These are phyloP conservation scores for Caenorhabditis becei DNA, from an alignment of 2,888 invertebrate species.

Conservation along the genomic window DNA sequence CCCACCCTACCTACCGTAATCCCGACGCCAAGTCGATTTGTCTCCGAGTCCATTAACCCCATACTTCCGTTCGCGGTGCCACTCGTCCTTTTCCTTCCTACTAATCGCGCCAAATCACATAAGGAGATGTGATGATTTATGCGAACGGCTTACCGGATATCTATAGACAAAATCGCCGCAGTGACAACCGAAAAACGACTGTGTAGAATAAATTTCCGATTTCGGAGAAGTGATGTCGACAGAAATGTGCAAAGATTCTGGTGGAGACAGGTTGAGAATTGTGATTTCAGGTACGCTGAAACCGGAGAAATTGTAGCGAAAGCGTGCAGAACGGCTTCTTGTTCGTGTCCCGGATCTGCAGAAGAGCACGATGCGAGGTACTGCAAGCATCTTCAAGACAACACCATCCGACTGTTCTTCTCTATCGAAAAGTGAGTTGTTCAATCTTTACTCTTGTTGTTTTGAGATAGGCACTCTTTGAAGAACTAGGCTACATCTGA, in stretches of 20 bases:
- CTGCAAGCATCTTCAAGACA: conserved; percentile 62
- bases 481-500: too few relatives aligned
- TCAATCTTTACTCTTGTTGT: too few relatives aligned
- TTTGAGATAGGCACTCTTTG: too few relatives aligned
- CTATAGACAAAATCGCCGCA: conserved; percentile 40
- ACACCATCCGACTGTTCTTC: conserved; percentile 50
- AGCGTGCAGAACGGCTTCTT: conserved; percentile 76
- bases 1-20: conserved; percentile 3
- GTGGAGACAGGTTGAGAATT: not conserved
- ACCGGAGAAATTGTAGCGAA: conserved; percentile 74
- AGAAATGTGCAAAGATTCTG: not conserved
- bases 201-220: conserved; percentile 24
- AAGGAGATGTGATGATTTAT: conserved; percentile 41
- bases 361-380: conserved; percentile 69
- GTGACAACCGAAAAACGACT: conserved; percentile 15
- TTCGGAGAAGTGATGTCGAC: not conserved
- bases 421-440: conserved; percentile 70
- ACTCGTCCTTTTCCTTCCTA: conserved; percentile 13
- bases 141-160: conserved; percentile 21
- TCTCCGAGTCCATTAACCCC: conserved; percentile 4
- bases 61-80: conserved; percentile 15
- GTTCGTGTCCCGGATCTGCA: conserved; percentile 76
- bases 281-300: conserved; percentile 71
- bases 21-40: conserved; percentile 1
- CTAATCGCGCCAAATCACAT: conserved; percentile 42